phyloP scores from a whole-genome alignment of 2,113 vertebrate species.

The Meriones unguiculatus region DNA sequence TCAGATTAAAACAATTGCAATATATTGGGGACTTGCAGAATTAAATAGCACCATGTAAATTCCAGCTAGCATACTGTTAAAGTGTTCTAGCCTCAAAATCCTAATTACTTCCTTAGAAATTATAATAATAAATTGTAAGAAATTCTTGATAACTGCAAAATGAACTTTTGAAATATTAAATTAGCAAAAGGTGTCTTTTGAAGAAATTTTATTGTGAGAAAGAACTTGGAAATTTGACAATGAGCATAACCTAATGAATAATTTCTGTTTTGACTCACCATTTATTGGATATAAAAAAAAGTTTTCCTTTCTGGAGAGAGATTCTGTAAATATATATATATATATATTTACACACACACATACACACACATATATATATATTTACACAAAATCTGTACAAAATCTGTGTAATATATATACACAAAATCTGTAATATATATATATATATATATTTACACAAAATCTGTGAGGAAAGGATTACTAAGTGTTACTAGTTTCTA shows the following conservation, averaged over 20 bases:
- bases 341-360: too few relatives aligned
- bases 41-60: conserved; percentile 9
- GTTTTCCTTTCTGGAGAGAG: conserved; percentile 41
- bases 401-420: neutral
- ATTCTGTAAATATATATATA: conserved; percentile 35
- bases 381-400: neutral
- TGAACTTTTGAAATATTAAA: conserved; percentile 61
- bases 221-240: conserved; percentile 60
- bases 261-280: conserved; percentile 69
- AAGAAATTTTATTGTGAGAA: conserved; percentile 61
- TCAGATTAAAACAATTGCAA: neutral
- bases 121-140: conserved; percentile 51
- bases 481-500: neutral
- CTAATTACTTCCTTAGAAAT: conserved; percentile 57
- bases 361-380: too few relatives aligned
- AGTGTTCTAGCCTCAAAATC: conserved; percentile 49
- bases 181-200: conserved; percentile 61
- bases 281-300: conserved; percentile 56
- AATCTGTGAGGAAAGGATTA: conserved; percentile 9
- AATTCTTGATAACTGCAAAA: conserved; percentile 42
- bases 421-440: neutral
- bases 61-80: conserved; percentile 13
- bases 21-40: conserved; percentile 27
- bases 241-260: conserved; percentile 71
- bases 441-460: neutral